Base-by-base conservation (phyloP, 2,888 invertebrate species). In the Oxystoma pomonae region DNA sequence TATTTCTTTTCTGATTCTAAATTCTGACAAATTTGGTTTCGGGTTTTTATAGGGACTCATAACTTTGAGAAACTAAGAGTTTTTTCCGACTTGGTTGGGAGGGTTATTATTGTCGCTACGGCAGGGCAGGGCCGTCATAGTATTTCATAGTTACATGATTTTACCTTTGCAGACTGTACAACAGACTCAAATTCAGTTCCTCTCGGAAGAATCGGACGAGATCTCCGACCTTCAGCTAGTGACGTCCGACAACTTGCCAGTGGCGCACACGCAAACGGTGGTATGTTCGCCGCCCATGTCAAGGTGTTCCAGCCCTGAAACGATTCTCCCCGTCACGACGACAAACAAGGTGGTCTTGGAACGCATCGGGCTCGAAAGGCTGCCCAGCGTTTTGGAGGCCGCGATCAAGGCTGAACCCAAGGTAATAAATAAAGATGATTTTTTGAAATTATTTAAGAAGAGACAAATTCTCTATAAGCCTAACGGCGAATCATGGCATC, bases 351-450 rank as follows among this genome's bases (percentile, higher is more conserved):
- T 52, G 65, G 61, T 77, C 35, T 12, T 35, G 5, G 35, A 35
- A 35, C 35, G 35, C 3, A 12, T 35, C 35, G 35, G 35, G 35
- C 91, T 91, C 12, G 70, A 82, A 64, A 80, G 85, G 69, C 72
- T 85, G 67, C 87, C 90, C 20, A 90, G 90, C 18, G 87, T 92
- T n/a, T 80, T 92, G 52, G 92, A 92, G 78, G 92, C 92, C 16
- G 92, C 92, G 55, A 92, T 93, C 72, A 93, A 93, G 77, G 92
- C 92, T 16, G 92, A 93, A 73, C 93, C 93, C 7, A 92, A 93
- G 75, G 67, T 67, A 59, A 20, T 35, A 12, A 12, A 68, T 68
- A 57, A 51, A 59, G 17, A n/a, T n/a, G n/a, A n/a, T n/a, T n/a
- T n/a, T n/a, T n/a, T n/a, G n/a, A n/a, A n/a, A n/a, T n/a, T n/a